Conservation (phyloP, 92 coral and sea anemone genomes). For the Bergia puertoricense region DNA sequence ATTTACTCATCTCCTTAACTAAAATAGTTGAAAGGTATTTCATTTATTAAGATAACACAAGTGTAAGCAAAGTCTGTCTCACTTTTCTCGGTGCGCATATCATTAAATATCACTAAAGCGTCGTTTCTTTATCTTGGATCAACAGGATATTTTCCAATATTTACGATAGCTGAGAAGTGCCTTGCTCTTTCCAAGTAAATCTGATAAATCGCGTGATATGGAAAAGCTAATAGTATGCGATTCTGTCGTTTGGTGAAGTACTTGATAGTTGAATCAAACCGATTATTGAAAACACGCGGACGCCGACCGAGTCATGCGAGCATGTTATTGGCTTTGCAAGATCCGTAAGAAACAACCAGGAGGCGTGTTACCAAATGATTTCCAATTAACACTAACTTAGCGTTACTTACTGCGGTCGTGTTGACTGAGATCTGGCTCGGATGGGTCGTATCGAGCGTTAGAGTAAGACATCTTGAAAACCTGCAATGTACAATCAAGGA, state of each 20-base stretch:
- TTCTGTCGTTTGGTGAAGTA: not conserved
- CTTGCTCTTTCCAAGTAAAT: not conserved
- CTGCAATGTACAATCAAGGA: not conserved
- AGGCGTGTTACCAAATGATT: not conserved
- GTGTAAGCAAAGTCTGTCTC: not conserved
- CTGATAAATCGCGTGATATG: not conserved
- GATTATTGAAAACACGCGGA: not conserved
- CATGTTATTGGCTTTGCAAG: not conserved
- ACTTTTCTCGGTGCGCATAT: not conserved
- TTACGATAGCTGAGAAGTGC: not conserved
- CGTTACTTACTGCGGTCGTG: not conserved
- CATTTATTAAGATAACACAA: not conserved
- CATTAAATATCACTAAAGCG: not conserved
- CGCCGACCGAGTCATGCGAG: not conserved
- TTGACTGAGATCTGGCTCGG: slow-evolving; percentile 26
- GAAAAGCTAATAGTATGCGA: not conserved
- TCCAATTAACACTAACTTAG: not conserved
- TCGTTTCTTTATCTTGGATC: not conserved
- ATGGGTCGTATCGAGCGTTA: slow-evolving; percentile 25
- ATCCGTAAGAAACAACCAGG: not conserved
- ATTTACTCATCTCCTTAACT: not conserved
- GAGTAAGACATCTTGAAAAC: slow-evolving; percentile 26
- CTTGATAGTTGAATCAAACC: not conserved
- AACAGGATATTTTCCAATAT: not conserved
- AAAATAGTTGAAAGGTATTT: no score